Percentiles rank a stretch among this genome's conserved stretches.
Evolutionary conservation across 2,113 vertebrate species (phyloP).

Genomic region (Cyanistes caeruleus): DNA sequence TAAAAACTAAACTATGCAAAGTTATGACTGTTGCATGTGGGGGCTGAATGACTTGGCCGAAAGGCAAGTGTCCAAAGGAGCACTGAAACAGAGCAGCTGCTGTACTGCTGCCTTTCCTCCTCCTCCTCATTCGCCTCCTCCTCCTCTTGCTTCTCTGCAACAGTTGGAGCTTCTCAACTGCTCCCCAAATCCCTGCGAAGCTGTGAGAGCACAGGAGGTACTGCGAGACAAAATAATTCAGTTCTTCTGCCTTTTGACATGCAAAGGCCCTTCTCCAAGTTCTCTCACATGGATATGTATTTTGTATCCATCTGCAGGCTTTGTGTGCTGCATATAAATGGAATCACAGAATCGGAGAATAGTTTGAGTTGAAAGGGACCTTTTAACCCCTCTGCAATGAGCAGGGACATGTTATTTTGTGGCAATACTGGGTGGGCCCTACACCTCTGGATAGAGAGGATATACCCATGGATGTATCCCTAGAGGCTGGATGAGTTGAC

Average conservation of each 20-base stretch:
- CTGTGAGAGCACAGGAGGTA: background rate
- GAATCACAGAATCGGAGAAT: background rate
- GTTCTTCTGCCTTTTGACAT: background rate
- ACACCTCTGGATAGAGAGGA: background rate
- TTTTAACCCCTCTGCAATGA: background rate
- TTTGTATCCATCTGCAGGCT: background rate
- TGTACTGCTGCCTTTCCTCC: background rate
- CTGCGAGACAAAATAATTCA: background rate
- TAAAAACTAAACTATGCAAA: background rate
- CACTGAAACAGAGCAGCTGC: constrained; percentile 22
- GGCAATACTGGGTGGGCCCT: background rate
- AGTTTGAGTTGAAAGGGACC: background rate
- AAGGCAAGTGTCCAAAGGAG: background rate
- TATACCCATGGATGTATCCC: background rate
- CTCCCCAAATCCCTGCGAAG: background rate
- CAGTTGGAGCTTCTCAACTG: background rate
- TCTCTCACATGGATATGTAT: background rate
- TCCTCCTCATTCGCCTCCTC: background rate
- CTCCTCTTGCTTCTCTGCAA: background rate
- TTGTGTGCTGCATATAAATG: background rate
- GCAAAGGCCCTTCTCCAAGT: background rate
- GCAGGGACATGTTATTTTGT: background rate
- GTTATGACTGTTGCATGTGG: background rate
- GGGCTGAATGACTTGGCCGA: background rate
- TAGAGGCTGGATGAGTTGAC: background rate